Evolutionary conservation across 2,888 invertebrate genomes (phyloP), one percentile per base, ranked within the genome.

Genomic region (Synergus umbraculus): DNA sequence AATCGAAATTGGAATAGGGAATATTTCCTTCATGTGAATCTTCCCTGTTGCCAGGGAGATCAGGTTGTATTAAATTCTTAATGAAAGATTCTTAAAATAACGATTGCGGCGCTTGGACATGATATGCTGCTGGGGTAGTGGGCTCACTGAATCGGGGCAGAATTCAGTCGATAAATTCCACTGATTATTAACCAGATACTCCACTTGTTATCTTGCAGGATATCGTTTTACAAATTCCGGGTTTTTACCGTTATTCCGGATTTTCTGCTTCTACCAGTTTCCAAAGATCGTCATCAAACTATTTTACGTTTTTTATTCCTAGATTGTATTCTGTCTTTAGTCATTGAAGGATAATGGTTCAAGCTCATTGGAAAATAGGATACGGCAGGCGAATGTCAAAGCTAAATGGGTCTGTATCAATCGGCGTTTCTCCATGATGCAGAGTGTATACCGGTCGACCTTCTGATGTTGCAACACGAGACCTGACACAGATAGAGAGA

Each of bases 401-500:
- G 73, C 37, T n/a, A 73, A 73, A 49, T 73, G 12, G 73, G 73
- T 73, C 73, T 73, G 87, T 89, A 89, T 89, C 88, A 88, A 88
- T 88, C 87, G 88, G 83, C 86, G 85, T 84, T 87, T 86, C 87
- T 87, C 85, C 83, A 83, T 81, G 81, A 79, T 83, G 82, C 79
- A 83, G 78, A 85, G 83, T 83, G 88, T 87, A 89, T 89, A 92
- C 91, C 89, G 88, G 92, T 92, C 91, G 91, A 92, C 92, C 92
- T 92, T 92, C 91, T 91, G 89, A 88, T 88, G 89, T 91, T 91
- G 91, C 91, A 90, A 91, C 89, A 88, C 87, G 88, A 90, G 90
- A 90, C 89, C 90, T 91, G 91, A 89, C 91, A 91, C 90, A 90
- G 91, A 91, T 91, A 90, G 88, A 87, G 87, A 89, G 87, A 84